A percentile compares a stretch with the other conserved stretches of the same genome.
phyloP scores from a whole-genome alignment of 2,797 vertebrate genomes.

The Loriculus beryllinus region DNA sequence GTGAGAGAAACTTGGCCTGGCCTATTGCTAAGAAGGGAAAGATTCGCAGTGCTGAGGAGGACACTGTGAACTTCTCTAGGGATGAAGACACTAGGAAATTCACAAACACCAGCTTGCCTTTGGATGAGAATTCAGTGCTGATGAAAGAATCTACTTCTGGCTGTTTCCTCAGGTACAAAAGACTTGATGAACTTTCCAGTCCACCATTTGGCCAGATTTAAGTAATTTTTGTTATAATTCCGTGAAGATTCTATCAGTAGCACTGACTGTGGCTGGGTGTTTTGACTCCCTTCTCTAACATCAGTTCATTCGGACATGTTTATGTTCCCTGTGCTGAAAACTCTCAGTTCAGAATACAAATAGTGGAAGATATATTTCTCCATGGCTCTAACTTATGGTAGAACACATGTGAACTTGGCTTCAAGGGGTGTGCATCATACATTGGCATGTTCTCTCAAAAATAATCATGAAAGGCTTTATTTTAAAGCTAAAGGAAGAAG shows the following conservation, averaged over 20 bases:
- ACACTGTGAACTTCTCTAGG: conserved; percentile 3
- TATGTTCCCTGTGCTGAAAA: not conserved
- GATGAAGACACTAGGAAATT: conserved; percentile 3
- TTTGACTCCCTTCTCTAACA: conserved; percentile 9
- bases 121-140: conserved; percentile 5
- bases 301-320: conserved; percentile 22
- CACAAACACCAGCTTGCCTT: not conserved
- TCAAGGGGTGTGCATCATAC: accelerated
- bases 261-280: not conserved
- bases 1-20: not conserved
- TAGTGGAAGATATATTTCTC: conserved; percentile 13
- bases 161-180: conserved; percentile 31
- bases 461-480: not conserved
- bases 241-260: conserved; percentile 49
- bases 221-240: conserved; percentile 21
- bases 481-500: not conserved
- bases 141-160: conserved; percentile 32
- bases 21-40: not conserved
- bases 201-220: conserved; percentile 27
- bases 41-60: not conserved
- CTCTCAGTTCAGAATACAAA: not conserved
- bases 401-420: not conserved
- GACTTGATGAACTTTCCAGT: conserved; percentile 40
- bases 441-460: not conserved
- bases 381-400: not conserved